Percentiles rank a stretch among this genome's conserved stretches.
These are phyloP conservation scores for Achatina immaculata DNA, from an alignment of 1,140 invertebrate species.

Conservation along the genomic window DNA sequence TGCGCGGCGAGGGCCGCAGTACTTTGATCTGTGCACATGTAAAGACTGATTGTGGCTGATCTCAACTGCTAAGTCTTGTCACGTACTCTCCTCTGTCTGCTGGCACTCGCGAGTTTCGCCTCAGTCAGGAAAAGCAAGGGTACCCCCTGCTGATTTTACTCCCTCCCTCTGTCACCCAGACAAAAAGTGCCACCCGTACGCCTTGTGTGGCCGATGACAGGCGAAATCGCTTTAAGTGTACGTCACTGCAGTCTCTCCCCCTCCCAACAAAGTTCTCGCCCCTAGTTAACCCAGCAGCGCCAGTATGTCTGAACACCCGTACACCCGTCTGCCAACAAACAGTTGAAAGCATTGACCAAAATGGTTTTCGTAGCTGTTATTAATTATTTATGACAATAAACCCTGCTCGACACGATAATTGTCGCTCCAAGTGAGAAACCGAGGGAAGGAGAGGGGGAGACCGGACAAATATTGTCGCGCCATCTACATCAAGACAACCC, in stretches of 20 bases:
- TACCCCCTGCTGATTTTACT: background rate
- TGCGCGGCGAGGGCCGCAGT: background rate
- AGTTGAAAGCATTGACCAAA: conserved; percentile 17
- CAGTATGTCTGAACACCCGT: conserved; percentile 7
- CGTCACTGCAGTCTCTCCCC: background rate
- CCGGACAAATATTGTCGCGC: background rate
- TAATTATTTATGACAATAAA: conserved; percentile 41
- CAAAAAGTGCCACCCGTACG: conserved; percentile 38
- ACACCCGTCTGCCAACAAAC: background rate
- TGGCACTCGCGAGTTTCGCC: background rate
- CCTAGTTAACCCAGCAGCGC: background rate
- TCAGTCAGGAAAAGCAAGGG: background rate
- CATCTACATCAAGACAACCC: conserved; percentile 9
- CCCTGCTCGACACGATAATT: conserved; percentile 35
- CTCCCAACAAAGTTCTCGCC: background rate
- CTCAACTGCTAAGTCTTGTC: background rate
- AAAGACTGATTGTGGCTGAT: background rate
- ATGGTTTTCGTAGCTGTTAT: conserved; percentile 37
- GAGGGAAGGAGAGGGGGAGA: no score
- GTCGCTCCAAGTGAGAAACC: conserved; percentile 24
- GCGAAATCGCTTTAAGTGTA: background rate
- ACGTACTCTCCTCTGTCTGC: background rate
- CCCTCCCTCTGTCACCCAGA: conserved; percentile 27
- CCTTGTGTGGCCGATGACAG: conserved; percentile 32
- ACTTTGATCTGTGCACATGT: background rate